Percentiles rank a stretch among this genome's conserved stretches.
Conservation (phyloP, 2,113 vertebrate species). For the Nansenia antarctica region DNA sequence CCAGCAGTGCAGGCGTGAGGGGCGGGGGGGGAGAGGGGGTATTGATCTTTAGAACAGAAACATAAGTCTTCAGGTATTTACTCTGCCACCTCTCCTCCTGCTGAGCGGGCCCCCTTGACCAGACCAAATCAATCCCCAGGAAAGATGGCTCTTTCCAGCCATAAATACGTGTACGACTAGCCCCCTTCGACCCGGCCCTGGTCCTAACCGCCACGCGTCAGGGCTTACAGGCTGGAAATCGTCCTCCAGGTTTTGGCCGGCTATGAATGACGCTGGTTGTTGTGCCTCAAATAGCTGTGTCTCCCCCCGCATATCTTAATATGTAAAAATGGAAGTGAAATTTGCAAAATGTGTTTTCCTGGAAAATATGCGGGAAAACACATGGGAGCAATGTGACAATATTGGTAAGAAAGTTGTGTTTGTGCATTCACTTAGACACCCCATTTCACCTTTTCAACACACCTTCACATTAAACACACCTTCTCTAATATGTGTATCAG, state of each 20-base stretch:
- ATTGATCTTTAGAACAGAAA: slow-evolving; percentile 93
- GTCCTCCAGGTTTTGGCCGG: slow-evolving; percentile 54
- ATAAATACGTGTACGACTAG: slow-evolving; percentile 82
- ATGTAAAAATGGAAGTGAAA: background rate
- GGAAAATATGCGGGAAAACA: no score
- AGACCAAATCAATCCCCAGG: slow-evolving; percentile 91
- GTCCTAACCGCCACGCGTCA: slow-evolving; percentile 46
- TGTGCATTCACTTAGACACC: no score
- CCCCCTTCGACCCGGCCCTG: slow-evolving; percentile 56
- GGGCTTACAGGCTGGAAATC: slow-evolving; percentile 58
- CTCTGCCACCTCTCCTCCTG: slow-evolving; percentile 84
- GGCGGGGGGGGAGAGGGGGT: no score
- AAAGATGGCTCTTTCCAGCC: slow-evolving; percentile 83
- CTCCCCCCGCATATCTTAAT: background rate
- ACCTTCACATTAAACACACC: no score
- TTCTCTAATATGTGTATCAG: no score
- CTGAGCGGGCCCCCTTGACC: slow-evolving; percentile 77
- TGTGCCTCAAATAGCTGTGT: slow-evolving; percentile 33
- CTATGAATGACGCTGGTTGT: slow-evolving; percentile 72
- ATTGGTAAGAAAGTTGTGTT: background rate
- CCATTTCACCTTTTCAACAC: no score
- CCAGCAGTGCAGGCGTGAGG: slow-evolving; percentile 92
- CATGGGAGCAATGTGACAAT: no score
- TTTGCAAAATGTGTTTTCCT: background rate
- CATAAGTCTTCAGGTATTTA: slow-evolving; percentile 99